Base-by-base conservation (phyloP, 2,797 vertebrate genomes). In the Epinephelus awoara region DNA sequence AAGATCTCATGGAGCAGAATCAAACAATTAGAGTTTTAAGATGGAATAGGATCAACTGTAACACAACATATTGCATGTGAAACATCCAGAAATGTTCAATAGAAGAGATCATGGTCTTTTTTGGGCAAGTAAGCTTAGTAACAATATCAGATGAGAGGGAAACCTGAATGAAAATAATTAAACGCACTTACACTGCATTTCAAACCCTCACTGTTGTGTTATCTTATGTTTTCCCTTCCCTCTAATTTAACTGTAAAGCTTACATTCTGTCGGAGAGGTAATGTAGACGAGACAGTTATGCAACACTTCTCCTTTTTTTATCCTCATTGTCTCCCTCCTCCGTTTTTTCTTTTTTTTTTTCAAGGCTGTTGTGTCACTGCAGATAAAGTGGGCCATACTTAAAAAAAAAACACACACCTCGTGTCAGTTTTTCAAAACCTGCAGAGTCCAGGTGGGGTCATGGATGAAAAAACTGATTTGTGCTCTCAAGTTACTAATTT, bases 241-340 rank as follows among this genome's bases (percentile, higher is more conserved):
- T 63, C 46, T 58, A 19, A 18, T 58, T 75, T 65, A 11, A 52
- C 49, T 52, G 13, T 66, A 59, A 57, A 71, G n/a, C 40, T 27
- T 19, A 9, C 17, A 34, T 56, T 65, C 17, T 27, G 67, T 55
- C 61, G n/a, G 61, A 50, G 59, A 68, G 52, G 54, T 82, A 77
- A 72, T 72, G 59, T 29, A 49, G 76, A 76, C 19, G 21, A 75
- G 79, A 80, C 52, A 38, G 76, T 85, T 85, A 77, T 40, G 69
- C 57, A 89, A 83, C 83, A 71, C 79, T 78, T 85, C 59, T 80
- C 21, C 27, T 10, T 80, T 64, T 47, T 58, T 64, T 63, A 77
- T 58, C 75, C 72, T 82, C 78, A 72, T 58, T 79, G 65, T 77
- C 59, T 77, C 72, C 63, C 51, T 40, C 46, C 34, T 67, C 40